A percentile compares a stretch with the other conserved stretches of the same genome.
phyloP scores from a whole-genome alignment of 2,797 vertebrate genomes.

The Sphenodon punctatus region DNA sequence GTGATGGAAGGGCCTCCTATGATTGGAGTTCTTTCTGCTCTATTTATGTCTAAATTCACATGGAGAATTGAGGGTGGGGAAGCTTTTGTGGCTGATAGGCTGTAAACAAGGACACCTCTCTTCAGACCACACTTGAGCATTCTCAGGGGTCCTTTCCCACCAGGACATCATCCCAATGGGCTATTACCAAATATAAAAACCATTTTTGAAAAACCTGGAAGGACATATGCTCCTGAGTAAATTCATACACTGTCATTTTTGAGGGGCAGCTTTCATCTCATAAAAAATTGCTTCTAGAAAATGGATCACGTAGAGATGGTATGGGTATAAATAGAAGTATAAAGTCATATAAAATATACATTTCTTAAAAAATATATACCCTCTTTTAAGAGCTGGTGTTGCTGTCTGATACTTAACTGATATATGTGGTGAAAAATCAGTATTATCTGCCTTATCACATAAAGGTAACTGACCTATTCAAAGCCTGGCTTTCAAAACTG shows the following conservation, averaged over 20 bases:
- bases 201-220: neutral
- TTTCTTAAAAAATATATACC: neutral
- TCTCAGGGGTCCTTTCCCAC: neutral
- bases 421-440: neutral
- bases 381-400: neutral
- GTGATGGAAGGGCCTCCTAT: neutral
- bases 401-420: neutral
- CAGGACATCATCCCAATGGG: neutral
- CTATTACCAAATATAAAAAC: neutral
- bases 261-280: neutral
- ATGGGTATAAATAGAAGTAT: too few relatives aligned
- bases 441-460: neutral
- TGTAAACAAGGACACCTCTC: neutral
- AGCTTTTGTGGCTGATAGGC: neutral
- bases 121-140: rapidly evolving
- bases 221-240: neutral
- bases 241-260: neutral
- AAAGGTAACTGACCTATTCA: neutral
- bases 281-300: neutral
- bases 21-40: neutral
- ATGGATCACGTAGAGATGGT: too few relatives aligned
- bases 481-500: neutral
- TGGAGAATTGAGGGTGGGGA: neutral
- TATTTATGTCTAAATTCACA: neutral
- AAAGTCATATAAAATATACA: too few relatives aligned